A percentile compares a stretch with the other conserved stretches of the same genome.
Evolutionary conservation across 2,888 invertebrate species (phyloP).

Genomic region (Ellobium chinense): DNA sequence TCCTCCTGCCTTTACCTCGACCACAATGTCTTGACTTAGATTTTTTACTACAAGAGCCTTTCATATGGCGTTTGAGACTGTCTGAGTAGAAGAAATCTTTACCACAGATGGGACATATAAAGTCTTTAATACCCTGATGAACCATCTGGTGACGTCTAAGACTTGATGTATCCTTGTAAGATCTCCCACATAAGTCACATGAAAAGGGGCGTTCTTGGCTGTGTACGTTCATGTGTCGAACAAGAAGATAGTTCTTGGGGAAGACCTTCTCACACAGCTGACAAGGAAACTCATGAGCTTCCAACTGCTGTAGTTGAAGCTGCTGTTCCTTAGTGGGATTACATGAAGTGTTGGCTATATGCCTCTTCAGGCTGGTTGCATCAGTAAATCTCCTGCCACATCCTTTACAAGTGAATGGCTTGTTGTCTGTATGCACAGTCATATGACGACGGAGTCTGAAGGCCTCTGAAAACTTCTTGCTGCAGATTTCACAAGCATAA

Average conservation of each 20-base stretch:
- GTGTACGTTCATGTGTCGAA: constrained; percentile 32
- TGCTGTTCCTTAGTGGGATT: neutral
- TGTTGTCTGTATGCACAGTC: constrained; percentile 20
- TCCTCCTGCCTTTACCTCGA: neutral
- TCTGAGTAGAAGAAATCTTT: constrained; percentile 44
- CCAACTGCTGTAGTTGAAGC: neutral
- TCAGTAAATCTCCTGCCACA: constrained; percentile 23
- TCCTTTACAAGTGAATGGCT: constrained; percentile 26
- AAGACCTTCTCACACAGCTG: constrained; percentile 34
- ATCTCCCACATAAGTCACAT: constrained; percentile 28
- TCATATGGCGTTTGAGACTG: constrained; percentile 39
- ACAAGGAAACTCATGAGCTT: constrained; percentile 20
- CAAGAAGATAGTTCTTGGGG: constrained; percentile 33
- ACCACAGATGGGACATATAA: constrained; percentile 34
- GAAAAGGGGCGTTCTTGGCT: constrained; percentile 33
- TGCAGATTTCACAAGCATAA: constrained; percentile 40
- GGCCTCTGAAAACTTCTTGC: constrained; percentile 39
- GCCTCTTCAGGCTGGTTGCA: constrained; percentile 2
- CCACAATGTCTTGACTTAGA: neutral
- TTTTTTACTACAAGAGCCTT: constrained; percentile 27
- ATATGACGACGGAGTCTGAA: constrained; percentile 40
- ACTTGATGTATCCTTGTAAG: constrained; percentile 46
- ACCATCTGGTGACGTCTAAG: constrained; percentile 35
- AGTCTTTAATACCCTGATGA: constrained; percentile 37
- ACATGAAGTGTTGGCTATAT: neutral